Percentiles rank a stretch among this genome's conserved stretches.
These are phyloP conservation scores for Corydoras sp. DNA, from an alignment of 2,113 vertebrate species.

Conservation along the genomic window DNA sequence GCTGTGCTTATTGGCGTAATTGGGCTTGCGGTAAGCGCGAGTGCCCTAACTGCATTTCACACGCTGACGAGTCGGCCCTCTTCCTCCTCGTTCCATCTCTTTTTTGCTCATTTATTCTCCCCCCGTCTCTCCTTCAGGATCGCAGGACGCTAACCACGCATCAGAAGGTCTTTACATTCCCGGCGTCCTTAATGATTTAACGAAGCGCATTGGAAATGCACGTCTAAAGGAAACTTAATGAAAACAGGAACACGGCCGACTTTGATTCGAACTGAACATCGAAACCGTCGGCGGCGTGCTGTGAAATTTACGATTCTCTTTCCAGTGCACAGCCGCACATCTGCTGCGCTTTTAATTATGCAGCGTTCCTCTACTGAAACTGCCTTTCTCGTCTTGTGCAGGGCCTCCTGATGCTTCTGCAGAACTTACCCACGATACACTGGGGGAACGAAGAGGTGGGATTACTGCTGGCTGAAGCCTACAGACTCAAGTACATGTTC, in stretches of 20 bases:
- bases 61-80: slow-evolving; percentile 50
- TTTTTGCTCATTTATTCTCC: not conserved
- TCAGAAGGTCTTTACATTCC: slow-evolving; percentile 20
- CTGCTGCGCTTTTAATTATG: not conserved
- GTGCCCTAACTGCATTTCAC: slow-evolving; percentile 49
- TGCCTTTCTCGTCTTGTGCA: slow-evolving; percentile 53
- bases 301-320: not conserved
- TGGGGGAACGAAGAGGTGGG: slow-evolving; percentile 98
- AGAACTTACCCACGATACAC: slow-evolving; percentile 97
- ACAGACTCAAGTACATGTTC: slow-evolving; percentile 98
- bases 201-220: not conserved
- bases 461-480: slow-evolving; percentile 92
- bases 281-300: not conserved
- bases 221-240: not conserved
- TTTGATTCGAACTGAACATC: not conserved
- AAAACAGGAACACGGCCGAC: not conserved
- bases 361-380: not conserved
- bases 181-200: slow-evolving; percentile 11
- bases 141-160: slow-evolving; percentile 19
- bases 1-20: slow-evolving; percentile 56
- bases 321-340: not conserved
- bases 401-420: slow-evolving; percentile 94
- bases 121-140: slow-evolving; percentile 5
- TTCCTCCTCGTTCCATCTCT: not conserved
- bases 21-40: slow-evolving; percentile 49